Conservation (phyloP, 2,113 vertebrate genomes). For the Zosterops borbonicus region DNA sequence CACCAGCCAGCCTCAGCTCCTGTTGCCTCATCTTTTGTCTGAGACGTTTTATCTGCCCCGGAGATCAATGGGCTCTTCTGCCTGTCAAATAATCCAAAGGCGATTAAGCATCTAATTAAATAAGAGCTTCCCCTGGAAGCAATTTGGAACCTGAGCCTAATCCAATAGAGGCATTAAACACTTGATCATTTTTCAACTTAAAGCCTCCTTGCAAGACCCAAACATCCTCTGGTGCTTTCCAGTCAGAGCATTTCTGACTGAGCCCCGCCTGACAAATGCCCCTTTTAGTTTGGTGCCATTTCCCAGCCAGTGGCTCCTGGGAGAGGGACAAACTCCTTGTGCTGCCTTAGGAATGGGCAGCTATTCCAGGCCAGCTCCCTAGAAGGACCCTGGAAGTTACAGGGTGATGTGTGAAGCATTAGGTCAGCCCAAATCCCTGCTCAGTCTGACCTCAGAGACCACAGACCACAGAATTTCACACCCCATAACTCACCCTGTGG, state of each 20-base stretch:
- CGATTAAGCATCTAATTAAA: constrained; percentile 69
- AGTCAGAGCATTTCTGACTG: not conserved
- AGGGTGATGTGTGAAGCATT: not conserved
- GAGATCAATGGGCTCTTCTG: constrained; percentile 63
- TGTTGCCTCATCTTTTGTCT: constrained; percentile 38
- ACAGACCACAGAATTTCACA: not conserved
- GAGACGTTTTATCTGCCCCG: constrained; percentile 38
- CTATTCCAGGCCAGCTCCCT: not conserved
- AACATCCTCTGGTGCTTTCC: constrained; percentile 61
- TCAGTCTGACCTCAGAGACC: not conserved
- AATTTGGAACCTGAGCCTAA: constrained; percentile 61
- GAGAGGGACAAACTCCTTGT: not conserved
- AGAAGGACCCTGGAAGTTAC: not conserved
- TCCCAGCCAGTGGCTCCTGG: not conserved
- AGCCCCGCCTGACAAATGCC: not conserved
- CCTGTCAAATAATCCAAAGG: constrained; percentile 69
- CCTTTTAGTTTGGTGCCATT: not conserved
- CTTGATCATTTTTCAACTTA: constrained; percentile 61
- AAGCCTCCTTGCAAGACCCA: constrained; percentile 47
- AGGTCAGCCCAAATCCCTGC: not conserved
- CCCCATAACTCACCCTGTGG: not conserved
- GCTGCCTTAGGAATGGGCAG: not conserved
- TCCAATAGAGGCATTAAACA: constrained; percentile 66
- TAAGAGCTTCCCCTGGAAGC: constrained; percentile 69
- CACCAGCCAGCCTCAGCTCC: constrained; percentile 20